Evolutionary conservation across 2,888 invertebrate species (phyloP), one percentile per base, ranked within the genome.

Genomic region (Chirona hameri): DNA sequence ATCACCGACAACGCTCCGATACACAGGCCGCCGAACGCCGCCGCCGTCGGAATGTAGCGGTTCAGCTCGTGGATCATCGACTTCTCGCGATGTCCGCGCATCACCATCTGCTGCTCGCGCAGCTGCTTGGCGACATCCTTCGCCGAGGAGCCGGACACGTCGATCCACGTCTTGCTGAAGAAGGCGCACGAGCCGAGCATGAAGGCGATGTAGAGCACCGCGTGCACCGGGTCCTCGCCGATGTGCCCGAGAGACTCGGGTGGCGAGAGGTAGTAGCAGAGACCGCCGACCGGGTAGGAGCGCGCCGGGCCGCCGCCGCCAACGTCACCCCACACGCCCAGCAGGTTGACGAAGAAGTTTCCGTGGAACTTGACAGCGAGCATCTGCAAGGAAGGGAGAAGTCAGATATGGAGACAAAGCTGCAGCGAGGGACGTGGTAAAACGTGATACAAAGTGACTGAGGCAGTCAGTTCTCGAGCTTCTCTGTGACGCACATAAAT

Each of bases 101-200:
- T 99, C 86, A 99, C 97, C 99, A 99, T 99, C 90, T 99, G 99
- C 88, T 99, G 99, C 88, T 99, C 99, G 88, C 98, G 98, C 86
- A 99, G 90, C 89, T 99, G 99, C 90, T 99, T 99, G 85, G 99
- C 99, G 86, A 99, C 97, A 91, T 99, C 99, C 90, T 99, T 99
- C 85, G 99, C 99, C 55, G 98, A 98, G 83, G 98, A 98, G 84
- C 99, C 99, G 48, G 98, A 98, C 65, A 99, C 99, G 89, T 99
- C 99, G 88, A 99, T 99, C 99, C 99, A 99, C 55, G 99, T 99
- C 91, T 99, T 99, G 48, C 98, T 98, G 93, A 99, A 99, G 93
- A 99, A 99, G 2, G 99, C 99, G 89, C 99, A 99, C 0, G 98
- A 99, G 83, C 99, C 99, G 87, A 99, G 91, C 99, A 99, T 99